Conservation (phyloP, 2,888 invertebrate genomes). For the Sphaerophoria rueppellii region DNA sequence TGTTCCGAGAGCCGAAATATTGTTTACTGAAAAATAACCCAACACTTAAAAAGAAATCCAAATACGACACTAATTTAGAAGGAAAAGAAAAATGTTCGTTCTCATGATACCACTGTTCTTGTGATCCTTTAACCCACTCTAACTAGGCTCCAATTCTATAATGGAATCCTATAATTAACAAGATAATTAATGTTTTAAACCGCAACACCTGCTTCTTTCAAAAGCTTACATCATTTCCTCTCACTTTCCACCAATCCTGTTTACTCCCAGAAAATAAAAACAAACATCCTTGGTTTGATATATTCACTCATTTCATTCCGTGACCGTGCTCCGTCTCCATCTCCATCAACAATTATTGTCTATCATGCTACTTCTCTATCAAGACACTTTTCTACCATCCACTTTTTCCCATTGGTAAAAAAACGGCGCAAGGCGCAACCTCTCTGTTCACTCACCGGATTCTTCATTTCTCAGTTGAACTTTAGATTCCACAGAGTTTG, state of each 20-base stretch:
- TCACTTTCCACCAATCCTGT: not conserved
- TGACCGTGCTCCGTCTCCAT: too few relatives aligned
- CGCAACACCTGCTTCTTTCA: constrained; percentile 6
- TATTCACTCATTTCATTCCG: too few relatives aligned
- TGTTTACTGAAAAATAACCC: too few relatives aligned
- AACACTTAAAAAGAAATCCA: too few relatives aligned
- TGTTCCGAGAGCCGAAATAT: too few relatives aligned
- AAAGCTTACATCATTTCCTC: not conserved
- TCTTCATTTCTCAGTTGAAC: constrained; percentile 67
- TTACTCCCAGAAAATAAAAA: too few relatives aligned
- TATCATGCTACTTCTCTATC: constrained; percentile 66
- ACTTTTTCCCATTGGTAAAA: not conserved
- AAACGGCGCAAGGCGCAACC: constrained; percentile 44
- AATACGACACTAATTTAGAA: too few relatives aligned
- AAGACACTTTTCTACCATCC: constrained; percentile 41
- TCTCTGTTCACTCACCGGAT: constrained; percentile 60
- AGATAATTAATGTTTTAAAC: constrained; percentile 55
- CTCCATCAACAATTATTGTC: too few relatives aligned
- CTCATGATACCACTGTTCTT: too few relatives aligned
- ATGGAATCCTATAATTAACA: constrained; percentile 59
- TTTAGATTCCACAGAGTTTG: constrained; percentile 72
- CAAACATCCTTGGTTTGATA: too few relatives aligned
- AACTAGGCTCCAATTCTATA: not conserved
- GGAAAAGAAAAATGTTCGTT: too few relatives aligned
- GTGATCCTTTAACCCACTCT: too few relatives aligned